Base-by-base conservation (phyloP, 2,888 invertebrate genomes). In the Drosophila diplacantha region DNA sequence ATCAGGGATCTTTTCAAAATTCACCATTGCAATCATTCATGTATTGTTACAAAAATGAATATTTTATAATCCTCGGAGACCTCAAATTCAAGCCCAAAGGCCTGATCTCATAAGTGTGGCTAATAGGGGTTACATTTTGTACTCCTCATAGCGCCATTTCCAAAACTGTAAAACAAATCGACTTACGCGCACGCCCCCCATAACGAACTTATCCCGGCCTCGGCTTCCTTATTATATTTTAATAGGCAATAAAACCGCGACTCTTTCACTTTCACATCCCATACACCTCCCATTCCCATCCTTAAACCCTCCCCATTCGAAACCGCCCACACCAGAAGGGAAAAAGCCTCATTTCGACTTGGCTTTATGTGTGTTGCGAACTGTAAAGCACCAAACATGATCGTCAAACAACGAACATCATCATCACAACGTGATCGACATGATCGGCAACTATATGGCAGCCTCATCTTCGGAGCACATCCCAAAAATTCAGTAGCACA, bases 321-420 rank as follows among this genome's bases (percentile, higher is more conserved):
- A 37, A 43, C 62, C 75, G 70, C 79, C 75, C 64, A 70, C 74
- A 57, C 26, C 41, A 53, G 57, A 41, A 69, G 51, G 44, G 53
- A 34, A 73, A 75, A 63, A 51, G 63, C 52, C 61, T 58, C 74
- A 60, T 67, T 55, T 56, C 58, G 44, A 29, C 43, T 22, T 22
- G 26, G 32, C 46, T 47, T 38, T 58, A 31, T 49, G 53, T 55
- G 46, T 54, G 50, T 46, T 39, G 39, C 20, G 50, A 24, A 32
- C 31, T 53, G 8, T 61, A 38, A 49, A 35, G 41, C 54, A 58
- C 62, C 62, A 64, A 57, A 72, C 73, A 72, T 62, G 62, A 70
- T 62, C 59, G 50, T 51, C 54, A 41, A 51, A 71, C 57, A 62
- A 54, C 44, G 58, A 46, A 43, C 51, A 72, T 49, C 70, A 56